Conservation (phyloP, 2,113 vertebrate species). For the Istiophorus platypterus region DNA sequence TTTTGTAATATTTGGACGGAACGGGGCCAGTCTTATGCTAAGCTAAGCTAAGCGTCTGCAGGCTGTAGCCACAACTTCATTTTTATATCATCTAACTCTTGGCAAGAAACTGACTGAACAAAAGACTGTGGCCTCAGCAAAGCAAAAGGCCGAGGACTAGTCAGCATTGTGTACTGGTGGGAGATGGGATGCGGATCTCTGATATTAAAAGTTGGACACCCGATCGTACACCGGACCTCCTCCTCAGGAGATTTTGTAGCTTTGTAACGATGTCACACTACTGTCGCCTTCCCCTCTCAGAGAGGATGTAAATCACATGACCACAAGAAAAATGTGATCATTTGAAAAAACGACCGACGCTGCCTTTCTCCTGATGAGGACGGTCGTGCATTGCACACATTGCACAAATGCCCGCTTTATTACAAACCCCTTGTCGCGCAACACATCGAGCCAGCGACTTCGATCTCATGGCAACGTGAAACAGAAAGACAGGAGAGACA, state of each 20-base stretch:
- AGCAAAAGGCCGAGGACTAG: background rate
- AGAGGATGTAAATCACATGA: background rate
- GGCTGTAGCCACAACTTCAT: too few relatives aligned
- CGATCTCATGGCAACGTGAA: conserved; percentile 1
- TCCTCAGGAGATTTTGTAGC: background rate
- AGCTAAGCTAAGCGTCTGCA: too few relatives aligned
- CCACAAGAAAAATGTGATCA: background rate
- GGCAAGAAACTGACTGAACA: too few relatives aligned
- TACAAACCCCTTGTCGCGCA: conserved; percentile 17
- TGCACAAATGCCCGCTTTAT: conserved; percentile 1
- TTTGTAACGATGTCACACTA: background rate
- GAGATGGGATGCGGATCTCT: background rate
- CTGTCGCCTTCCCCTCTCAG: background rate
- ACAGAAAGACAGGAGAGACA: background rate
- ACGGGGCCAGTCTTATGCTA: too few relatives aligned
- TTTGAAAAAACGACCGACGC: background rate
- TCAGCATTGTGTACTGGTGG: background rate
- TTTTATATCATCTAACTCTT: background rate
- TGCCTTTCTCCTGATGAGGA: background rate
- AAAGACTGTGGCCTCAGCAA: too few relatives aligned
- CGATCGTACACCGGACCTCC: background rate
- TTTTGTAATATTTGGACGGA: too few relatives aligned
- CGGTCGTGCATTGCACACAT: background rate
- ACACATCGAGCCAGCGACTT: conserved; percentile 17
- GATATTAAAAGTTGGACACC: background rate